Evolutionary conservation across 2,797 vertebrate genomes (phyloP).

Genomic region (Necrosyrtes monachus): DNA sequence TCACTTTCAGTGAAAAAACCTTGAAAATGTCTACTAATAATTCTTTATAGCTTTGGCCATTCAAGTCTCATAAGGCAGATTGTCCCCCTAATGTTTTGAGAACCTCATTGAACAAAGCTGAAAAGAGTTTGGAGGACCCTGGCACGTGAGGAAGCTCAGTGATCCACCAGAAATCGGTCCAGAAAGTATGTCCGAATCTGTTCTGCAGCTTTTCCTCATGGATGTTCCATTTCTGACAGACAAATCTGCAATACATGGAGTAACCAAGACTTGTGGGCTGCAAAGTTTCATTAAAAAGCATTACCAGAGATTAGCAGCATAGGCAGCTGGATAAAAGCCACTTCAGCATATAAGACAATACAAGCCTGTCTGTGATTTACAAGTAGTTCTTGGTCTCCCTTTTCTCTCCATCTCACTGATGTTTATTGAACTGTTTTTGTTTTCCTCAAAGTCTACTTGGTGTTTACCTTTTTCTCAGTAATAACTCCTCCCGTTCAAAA

Average conservation of each 20-base stretch:
- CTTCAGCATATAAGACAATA: background rate
- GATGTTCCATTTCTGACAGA: background rate
- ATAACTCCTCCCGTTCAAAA: background rate
- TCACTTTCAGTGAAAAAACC: background rate
- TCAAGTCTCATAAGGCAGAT: background rate
- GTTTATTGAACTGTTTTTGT: background rate
- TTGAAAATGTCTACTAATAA: background rate
- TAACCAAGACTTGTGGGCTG: background rate
- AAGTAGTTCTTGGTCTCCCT: background rate
- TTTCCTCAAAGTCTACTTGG: background rate
- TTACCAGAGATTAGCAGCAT: background rate
- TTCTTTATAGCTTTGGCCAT: background rate
- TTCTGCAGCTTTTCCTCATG: background rate
- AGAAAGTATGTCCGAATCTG: background rate
- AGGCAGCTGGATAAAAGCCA: background rate
- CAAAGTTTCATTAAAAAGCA: background rate
- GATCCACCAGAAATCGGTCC: rapidly evolving
- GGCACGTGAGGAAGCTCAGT: rapidly evolving
- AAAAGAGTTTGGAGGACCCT: background rate
- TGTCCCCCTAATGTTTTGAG: background rate
- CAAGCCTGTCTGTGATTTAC: background rate
- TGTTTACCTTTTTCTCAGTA: background rate
- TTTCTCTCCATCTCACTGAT: background rate
- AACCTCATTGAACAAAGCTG: background rate
- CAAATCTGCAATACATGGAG: background rate